Base-by-base conservation (phyloP, 2,888 invertebrate genomes). In the Eilema sororculum region DNA sequence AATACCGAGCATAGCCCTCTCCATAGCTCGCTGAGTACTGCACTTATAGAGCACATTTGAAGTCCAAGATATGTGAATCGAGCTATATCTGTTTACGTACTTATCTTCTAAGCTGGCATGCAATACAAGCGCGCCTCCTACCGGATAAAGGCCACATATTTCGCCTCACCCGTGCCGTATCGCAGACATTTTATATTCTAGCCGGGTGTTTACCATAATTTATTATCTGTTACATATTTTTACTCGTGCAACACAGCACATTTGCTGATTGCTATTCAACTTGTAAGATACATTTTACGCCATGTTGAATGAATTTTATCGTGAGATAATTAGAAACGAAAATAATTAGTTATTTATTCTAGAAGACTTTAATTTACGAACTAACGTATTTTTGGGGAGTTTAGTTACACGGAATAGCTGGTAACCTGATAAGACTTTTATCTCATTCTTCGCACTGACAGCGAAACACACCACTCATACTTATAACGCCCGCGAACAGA, bases 141-240 rank as follows among this genome's bases (percentile, higher is more conserved):
- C 76, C 69, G 79, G 83, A 84, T 85, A 75, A 79, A 65, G 75
- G 69, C 68, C 86, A 86, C 89, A 87, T 87, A 81, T 88, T 83
- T 82, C 75, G 73, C 70, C 66, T 76, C 73, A 80, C 82, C 81
- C 87, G 87, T 87, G 89, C 84, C 84, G 72, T 89, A 88, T 90
- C 89, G 79, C 84, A 58, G 72, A 75, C 77, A 79, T 77, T 81
- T 78, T 78, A 75, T 77, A 81, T 78, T 76, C 67, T 61, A 74
- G 65, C 68, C 60, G 28, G 30, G 30, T 20, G 52, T n/a, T 52
- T 52, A 52, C 52, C 52, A 52, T 52, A 52, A 52, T 52, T 6
- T n/a, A 9, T 52, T 52, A 52, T 52, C 52, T 61, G 22, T 37
- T 37, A 61, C 22, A 24, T 61, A 61, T 61, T 61, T 61, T 61